phyloP scores from a whole-genome alignment of 2,888 invertebrate species.

The Eupsilia transversa region DNA sequence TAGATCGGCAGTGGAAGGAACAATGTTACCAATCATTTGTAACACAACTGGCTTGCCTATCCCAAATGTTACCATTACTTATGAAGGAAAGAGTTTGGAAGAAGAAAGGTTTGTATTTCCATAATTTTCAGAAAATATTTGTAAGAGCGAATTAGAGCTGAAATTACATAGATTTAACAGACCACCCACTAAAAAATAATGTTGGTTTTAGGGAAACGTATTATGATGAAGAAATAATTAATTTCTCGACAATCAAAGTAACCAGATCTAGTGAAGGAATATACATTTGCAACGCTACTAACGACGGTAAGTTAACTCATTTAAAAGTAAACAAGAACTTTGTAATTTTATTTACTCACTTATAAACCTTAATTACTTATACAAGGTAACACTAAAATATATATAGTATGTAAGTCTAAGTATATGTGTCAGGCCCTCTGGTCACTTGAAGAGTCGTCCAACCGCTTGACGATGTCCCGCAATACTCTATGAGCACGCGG shows the following conservation, averaged over 20 bases:
- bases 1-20: constrained; percentile 76
- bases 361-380: no score
- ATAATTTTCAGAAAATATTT: neutral
- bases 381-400: no score
- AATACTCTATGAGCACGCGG: no score
- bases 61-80: constrained; percentile 77
- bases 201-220: constrained; percentile 63
- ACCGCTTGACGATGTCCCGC: no score
- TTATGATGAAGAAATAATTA: constrained; percentile 71
- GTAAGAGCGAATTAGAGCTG: neutral
- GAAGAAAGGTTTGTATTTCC: constrained; percentile 69
- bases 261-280: constrained; percentile 74
- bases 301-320: constrained; percentile 75
- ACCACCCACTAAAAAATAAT: neutral
- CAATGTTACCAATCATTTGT: constrained; percentile 75
- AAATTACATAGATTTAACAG: no score
- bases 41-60: constrained; percentile 78
- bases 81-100: constrained; percentile 68
- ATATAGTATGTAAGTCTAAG: no score
- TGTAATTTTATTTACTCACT: no score
- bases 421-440: no score
- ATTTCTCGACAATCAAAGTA: constrained; percentile 71
- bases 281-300: constrained; percentile 82
- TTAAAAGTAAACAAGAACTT: neutral
- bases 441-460: no score